Base-by-base conservation (phyloP, 2,888 invertebrate genomes). In the Melangyna quadrimaculata region DNA sequence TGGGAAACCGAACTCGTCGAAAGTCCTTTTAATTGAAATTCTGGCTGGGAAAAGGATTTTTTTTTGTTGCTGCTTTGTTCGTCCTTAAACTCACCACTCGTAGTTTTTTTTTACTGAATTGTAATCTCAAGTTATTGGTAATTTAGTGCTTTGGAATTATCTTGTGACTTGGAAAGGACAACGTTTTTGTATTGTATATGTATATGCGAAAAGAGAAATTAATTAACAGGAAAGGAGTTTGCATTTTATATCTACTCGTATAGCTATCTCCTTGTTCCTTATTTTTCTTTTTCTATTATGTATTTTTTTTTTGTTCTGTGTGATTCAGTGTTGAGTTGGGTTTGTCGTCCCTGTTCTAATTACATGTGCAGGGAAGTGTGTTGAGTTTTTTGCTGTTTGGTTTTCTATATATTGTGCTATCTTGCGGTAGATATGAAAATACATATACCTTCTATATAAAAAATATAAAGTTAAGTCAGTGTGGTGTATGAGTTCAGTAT, bases 21-120 rank as follows among this genome's bases (percentile, higher is more conserved):
- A 48, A 67, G 57, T 77, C 59, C 74, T 67, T 67, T 67, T 84
- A 84, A 84, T 75, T 79, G 83, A 79, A 79, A 79, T 75, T 79
- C 75, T 43, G 59, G 51, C 57, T 65, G 70, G 55, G 14, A 55
- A 24, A 10, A 45, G n/a, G 32, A 67, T 17, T 43, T 61, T 37
- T 40, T 61, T 61, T 40, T 61, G 10, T 43, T n/a, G n/a, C n/a
- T n/a, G 8, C 17, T 12, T 27, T 59, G 14, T 10, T 10, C 14
- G n/a, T n/a, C 5, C 6, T 37, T 27, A 22, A 48, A 67, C 51
- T 53, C 19, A n/a, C 51, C 19, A n/a, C 51, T 51, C 37, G 45
- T 45, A 4, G 32, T 8, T 22, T 22, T 24, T 35, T 51, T 32
- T 71, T 40, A 35, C 43, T 72, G 72, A 72, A 72, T 72, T 72